Evolutionary conservation across 2,113 vertebrate species (phyloP).

Genomic region (Erythrolamprus reginae): DNA sequence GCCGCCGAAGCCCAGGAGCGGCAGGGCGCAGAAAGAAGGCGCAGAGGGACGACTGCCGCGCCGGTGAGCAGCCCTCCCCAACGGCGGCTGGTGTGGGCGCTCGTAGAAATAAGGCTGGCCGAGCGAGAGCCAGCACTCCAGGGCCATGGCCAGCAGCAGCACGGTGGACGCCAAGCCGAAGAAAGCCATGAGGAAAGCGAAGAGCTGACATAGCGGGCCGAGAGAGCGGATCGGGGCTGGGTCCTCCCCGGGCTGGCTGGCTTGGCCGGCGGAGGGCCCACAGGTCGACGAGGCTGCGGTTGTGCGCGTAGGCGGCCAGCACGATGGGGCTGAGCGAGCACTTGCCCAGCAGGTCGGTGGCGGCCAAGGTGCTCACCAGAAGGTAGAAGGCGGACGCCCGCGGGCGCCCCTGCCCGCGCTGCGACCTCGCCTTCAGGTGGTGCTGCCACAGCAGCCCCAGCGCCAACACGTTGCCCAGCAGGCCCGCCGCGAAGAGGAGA

Average conservation of each 20-base stretch:
- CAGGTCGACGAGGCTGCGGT: constrained; percentile 67
- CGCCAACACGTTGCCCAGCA: constrained; percentile 74
- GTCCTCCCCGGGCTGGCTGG: rapidly evolving
- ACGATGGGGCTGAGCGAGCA: constrained; percentile 73
- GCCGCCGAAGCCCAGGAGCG: constrained; percentile 62
- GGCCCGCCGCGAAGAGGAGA: constrained; percentile 76
- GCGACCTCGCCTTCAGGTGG: constrained; percentile 43
- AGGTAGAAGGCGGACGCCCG: constrained; percentile 69
- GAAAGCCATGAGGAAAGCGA: constrained; percentile 75
- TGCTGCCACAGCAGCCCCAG: constrained; percentile 69
- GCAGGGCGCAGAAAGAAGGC: constrained; percentile 71
- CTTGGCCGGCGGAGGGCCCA: neutral
- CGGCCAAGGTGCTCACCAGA: constrained; percentile 67
- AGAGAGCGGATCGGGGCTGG: neutral
- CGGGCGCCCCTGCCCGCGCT: constrained; percentile 25
- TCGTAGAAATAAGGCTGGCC: constrained; percentile 75
- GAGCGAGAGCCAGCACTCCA: constrained; percentile 74
- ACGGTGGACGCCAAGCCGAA: constrained; percentile 73
- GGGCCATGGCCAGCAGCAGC: constrained; percentile 74
- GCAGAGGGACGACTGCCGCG: constrained; percentile 51
- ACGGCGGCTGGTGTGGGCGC: constrained; percentile 57
- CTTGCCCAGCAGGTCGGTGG: constrained; percentile 77
- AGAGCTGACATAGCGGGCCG: constrained; percentile 63
- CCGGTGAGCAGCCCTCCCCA: constrained; percentile 45
- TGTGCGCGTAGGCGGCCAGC: constrained; percentile 72